Base-by-base conservation (phyloP, 2,888 invertebrate species). In the Xylota segnis region DNA sequence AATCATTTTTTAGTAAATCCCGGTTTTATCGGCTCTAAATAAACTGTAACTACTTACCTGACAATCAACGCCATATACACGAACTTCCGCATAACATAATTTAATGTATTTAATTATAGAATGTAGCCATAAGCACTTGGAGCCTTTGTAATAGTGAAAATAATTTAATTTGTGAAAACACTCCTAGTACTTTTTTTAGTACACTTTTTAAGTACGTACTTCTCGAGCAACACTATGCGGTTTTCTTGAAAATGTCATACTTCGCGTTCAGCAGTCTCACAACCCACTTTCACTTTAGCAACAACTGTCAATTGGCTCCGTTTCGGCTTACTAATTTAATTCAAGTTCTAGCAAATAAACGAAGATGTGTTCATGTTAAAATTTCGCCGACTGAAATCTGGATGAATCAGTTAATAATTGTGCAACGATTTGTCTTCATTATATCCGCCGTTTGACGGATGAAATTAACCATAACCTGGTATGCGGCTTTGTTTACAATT, bases 401-500 rank as follows among this genome's bases (percentile, higher is more conserved):
- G 18, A 32, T 40, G 16, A 12, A 34, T 71, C 14, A 47, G 47
- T 50, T 59, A 4, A 47, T 18, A 47, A n/a, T 3, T n/a, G 29
- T 37, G 5, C 10, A 52, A 18, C 10, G 5, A 18, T 43, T 12
- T 27, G 6, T 27, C 5, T 43, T 45, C 40, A 10, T 12, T 40
- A 10, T 10, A 37, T 9, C 40, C 7, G 12, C 23, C 7, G 16
- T 37, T 54, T 54, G 27, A 16, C 16, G 68, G 16, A 34, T 10
- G 34, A 70, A 58, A 12, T 18, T 16, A 14, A 7, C 45, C 40
- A 23, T 58, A 56, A 43, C 29, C 34, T 70, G 4, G 4, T 0
- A 4, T 56, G 10, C 9, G 23, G 0, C 16, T 47, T 71, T 71
- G 71, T 71, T 58, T 71, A 71, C 70, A 9, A 14, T 32, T 43